Base-by-base conservation (phyloP, 2,888 invertebrate species). In the Iselma pallidipennis region DNA sequence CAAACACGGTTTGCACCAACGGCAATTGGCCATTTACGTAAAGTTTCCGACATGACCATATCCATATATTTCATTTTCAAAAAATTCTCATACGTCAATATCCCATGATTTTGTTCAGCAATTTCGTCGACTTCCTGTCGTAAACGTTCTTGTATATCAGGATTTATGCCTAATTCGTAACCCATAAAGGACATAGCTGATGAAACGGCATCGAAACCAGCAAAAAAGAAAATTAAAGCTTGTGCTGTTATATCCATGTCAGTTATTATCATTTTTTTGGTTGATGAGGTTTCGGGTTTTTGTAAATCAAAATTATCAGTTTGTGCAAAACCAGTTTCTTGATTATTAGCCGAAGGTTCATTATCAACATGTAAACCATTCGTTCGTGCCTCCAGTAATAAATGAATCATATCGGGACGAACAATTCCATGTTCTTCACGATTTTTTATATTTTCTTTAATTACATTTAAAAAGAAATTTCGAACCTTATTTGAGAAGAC, bases 51-150 rank as follows among this genome's bases (percentile, higher is more conserved):
- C 10, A 42, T 19, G 14, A 42, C 42, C 42, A 42, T 42, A 16
- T 42, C 42, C 42, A 42, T 42, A 16, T 42, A 42, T 42, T 42
- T 42, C 42, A 42, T 42, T 19, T 19, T 42, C 10, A 19, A 19
- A 19, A 42, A 6, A 19, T 42, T 16, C 7, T 42, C 42, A 9
- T 42, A 42, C n/a, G 3, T 42, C 42, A 19, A 42, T 42, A 16
- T 19, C 19, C 19, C 9, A 1, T 14, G 33, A 14, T 33, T 1
- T 4, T 14, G 3, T 14, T 19, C 19, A 14, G 3, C 5, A 42
- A 31, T 50, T 37, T 56, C 63, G 55, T 59, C 52, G 49, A 63
- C 55, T 59, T 63, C 62, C 56, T 49, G 53, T 57, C 59, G 56
- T 57, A 59, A 57, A 49, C 45, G 16, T 3, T 16, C 9, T 42